These are phyloP conservation scores for Sterna hirundo DNA, from an alignment of 2,113 vertebrate species.

Conservation along the genomic window DNA sequence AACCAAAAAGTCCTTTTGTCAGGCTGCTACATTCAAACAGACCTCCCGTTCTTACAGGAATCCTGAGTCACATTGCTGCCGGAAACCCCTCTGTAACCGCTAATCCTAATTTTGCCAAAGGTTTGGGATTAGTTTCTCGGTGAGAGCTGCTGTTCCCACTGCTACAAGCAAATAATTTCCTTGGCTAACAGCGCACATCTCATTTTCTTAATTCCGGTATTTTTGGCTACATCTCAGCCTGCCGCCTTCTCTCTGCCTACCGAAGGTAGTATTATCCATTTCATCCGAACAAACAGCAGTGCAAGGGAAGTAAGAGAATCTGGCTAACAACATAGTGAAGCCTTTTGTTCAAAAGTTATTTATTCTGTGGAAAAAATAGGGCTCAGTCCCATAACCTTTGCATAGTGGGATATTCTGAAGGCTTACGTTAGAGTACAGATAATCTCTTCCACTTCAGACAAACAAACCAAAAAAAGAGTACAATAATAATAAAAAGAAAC, in stretches of 20 bases:
- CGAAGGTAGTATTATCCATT: neutral
- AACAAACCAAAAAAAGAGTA: neutral
- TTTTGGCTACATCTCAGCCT: constrained; percentile 3
- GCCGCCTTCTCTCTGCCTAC: neutral
- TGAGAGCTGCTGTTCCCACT: constrained; percentile 1
- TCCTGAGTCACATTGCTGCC: neutral
- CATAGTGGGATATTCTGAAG: neutral
- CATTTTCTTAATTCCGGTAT: constrained; percentile 8
- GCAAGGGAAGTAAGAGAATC: neutral
- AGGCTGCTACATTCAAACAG: neutral
- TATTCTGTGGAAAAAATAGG: neutral
- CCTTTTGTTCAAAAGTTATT: constrained; percentile 15
- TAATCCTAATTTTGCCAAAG: neutral
- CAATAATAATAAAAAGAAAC: constrained; percentile 5
- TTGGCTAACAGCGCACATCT: neutral
- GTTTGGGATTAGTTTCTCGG: neutral
- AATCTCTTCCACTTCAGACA: constrained; percentile 36
- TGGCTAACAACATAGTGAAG: neutral
- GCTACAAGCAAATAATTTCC: constrained; percentile 41
- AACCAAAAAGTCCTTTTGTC: neutral
- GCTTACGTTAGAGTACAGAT: neutral
- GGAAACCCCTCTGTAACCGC: neutral
- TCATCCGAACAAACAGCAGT: neutral
- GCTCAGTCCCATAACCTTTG: neutral
- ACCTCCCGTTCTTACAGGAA: neutral